Conservation (phyloP, 2,797 vertebrate genomes). For the Adelosebastes latens region DNA sequence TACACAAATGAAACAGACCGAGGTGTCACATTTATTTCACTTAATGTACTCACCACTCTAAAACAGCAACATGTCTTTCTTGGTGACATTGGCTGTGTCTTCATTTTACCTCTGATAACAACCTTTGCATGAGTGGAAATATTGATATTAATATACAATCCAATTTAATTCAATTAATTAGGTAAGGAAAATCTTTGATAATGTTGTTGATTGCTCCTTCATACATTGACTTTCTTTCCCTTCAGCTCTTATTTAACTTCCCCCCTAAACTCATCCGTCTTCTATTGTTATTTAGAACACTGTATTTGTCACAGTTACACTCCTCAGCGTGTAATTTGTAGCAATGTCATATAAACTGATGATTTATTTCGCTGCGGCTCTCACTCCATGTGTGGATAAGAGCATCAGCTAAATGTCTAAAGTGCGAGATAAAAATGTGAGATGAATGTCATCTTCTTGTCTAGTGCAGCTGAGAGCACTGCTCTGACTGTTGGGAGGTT, state of each 20-base stretch:
- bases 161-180: neutral
- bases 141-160: neutral
- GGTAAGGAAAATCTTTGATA: neutral
- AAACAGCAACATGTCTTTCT: neutral
- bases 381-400: neutral
- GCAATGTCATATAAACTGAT: neutral
- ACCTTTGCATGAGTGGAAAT: neutral
- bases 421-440: neutral
- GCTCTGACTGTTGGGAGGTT: slow-evolving; percentile 7
- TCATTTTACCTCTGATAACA: neutral
- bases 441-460: slow-evolving; percentile 12
- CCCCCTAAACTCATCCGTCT: neutral
- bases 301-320: neutral
- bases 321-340: neutral
- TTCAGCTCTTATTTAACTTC: neutral
- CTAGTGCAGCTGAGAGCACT: neutral
- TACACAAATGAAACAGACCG: too few relatives aligned
- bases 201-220: neutral
- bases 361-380: neutral
- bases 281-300: neutral
- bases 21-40: neutral
- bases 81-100: neutral
- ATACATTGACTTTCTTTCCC: neutral
- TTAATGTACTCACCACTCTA: neutral
- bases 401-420: neutral